These are phyloP conservation scores for Germaria angustata DNA, from an alignment of 2,888 invertebrate genomes.

Conservation along the genomic window DNA sequence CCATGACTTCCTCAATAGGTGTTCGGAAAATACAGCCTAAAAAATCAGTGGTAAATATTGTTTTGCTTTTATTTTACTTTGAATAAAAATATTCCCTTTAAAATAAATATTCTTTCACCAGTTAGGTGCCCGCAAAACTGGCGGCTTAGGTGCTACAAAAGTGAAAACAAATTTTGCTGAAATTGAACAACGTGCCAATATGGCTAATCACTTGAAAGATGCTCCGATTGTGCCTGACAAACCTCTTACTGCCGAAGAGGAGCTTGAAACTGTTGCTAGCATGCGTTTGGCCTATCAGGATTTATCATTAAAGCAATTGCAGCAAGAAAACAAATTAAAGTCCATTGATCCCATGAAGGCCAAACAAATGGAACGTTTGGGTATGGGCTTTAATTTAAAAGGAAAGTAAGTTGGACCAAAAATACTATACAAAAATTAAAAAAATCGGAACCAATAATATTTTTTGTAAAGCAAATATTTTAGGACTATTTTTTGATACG, in stretches of 20 bases:
- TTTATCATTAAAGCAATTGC: conserved; percentile 84
- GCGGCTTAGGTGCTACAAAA: conserved; percentile 95
- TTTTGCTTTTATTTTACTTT: background rate
- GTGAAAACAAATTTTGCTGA: conserved; percentile 97
- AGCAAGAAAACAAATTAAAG: conserved; percentile 87
- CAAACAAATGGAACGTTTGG: conserved; percentile 93
- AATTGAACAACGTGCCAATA: conserved; percentile 93
- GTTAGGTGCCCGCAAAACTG: conserved; percentile 90
- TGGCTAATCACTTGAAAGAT: conserved; percentile 88
- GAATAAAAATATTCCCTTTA: background rate
- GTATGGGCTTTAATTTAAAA: conserved; percentile 88
- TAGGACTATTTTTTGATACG: too few relatives aligned
- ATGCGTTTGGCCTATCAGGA: conserved; percentile 90
- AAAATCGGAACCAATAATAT: too few relatives aligned
- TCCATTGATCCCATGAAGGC: conserved; percentile 90
- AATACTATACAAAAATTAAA: background rate
- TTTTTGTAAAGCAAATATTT: too few relatives aligned
- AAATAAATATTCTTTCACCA: conserved; percentile 75
- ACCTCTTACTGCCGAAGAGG: conserved; percentile 82
- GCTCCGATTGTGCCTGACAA: conserved; percentile 74
- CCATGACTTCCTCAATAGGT: conserved; percentile 86
- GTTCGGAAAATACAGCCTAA: conserved; percentile 85
- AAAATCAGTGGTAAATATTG: conserved; percentile 84
- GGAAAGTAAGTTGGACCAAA: conserved; percentile 67
- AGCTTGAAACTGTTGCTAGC: conserved; percentile 85